phyloP scores from a whole-genome alignment of 1,140 invertebrate genomes.

The Atta texana region DNA sequence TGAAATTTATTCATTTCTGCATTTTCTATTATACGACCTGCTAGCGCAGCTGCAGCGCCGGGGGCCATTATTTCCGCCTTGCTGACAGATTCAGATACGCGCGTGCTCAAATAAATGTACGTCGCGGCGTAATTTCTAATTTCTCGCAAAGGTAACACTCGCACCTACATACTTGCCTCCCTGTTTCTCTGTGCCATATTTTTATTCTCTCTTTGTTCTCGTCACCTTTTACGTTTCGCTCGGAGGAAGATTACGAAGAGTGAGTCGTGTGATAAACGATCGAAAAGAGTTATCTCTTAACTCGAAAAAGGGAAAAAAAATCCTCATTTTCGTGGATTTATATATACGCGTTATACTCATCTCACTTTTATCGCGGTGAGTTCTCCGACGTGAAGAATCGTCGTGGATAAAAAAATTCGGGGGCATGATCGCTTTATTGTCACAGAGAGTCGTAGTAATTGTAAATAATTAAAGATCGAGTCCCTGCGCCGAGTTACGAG shows the following conservation, averaged over 20 bases:
- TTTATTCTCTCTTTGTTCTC: not conserved
- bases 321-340: not conserved
- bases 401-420: not conserved
- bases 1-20: conserved; percentile 53
- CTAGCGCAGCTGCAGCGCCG: conserved; percentile 42
- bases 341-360: not conserved
- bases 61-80: conserved; percentile 40
- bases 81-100: conserved; percentile 45
- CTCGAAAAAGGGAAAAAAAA: not conserved
- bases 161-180: not conserved
- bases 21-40: conserved; percentile 37
- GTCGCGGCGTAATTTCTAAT: conserved; percentile 55
- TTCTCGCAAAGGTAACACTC: conserved; percentile 43
- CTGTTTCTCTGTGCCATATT: not conserved
- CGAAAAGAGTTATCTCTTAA: conserved; percentile 27
- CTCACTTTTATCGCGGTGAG: conserved; percentile 9
- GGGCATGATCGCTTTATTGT: not conserved
- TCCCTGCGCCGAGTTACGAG: not conserved
- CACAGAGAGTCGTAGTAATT: not conserved
- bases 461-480: conserved; percentile 15
- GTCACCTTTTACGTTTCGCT: not conserved
- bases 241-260: not conserved
- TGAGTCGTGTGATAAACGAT: conserved; percentile 13
- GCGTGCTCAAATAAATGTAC: conserved; percentile 47
- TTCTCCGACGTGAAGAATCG: not conserved